Evolutionary conservation across 2,888 invertebrate species (phyloP).

Genomic region (Biston stratarius): DNA sequence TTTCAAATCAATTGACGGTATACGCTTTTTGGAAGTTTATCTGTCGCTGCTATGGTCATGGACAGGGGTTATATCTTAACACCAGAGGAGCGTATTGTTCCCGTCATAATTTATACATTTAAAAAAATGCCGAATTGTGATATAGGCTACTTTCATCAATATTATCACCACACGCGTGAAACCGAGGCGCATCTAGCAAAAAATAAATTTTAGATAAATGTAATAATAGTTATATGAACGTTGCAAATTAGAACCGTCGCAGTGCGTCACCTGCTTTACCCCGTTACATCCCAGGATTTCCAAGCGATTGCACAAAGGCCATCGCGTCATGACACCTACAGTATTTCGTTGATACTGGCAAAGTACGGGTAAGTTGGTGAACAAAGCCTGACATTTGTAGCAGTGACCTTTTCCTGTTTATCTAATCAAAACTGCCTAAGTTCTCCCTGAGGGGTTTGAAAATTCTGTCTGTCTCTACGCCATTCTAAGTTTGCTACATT

Average conservation of each 20-base stretch:
- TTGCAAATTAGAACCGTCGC: neutral
- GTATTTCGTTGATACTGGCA: neutral
- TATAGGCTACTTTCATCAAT: too few species aligned
- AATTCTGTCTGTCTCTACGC: conserved; percentile 1
- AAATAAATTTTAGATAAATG: too few species aligned
- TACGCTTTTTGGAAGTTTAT: too few species aligned
- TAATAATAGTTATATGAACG: too few species aligned
- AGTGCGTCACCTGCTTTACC: neutral
- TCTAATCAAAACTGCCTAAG: conserved; percentile 13
- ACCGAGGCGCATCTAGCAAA: too few species aligned
- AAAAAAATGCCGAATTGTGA: too few species aligned
- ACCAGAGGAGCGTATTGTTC: too few species aligned
- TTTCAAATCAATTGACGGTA: too few species aligned
- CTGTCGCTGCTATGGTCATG: too few species aligned
- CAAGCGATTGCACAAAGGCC: conserved; percentile 20
- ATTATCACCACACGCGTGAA: too few species aligned
- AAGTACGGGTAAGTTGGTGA: conserved; percentile 3
- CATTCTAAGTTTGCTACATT: neutral
- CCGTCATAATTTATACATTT: too few species aligned
- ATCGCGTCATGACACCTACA: conserved; percentile 10
- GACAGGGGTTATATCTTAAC: too few species aligned
- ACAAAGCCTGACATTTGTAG: conserved; percentile 18
- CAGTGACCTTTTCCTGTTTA: conserved; percentile 13
- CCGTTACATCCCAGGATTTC: neutral
- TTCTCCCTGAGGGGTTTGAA: neutral